Base-by-base conservation (phyloP, 1,140 invertebrate genomes). In the Campoletis sonorensis region DNA sequence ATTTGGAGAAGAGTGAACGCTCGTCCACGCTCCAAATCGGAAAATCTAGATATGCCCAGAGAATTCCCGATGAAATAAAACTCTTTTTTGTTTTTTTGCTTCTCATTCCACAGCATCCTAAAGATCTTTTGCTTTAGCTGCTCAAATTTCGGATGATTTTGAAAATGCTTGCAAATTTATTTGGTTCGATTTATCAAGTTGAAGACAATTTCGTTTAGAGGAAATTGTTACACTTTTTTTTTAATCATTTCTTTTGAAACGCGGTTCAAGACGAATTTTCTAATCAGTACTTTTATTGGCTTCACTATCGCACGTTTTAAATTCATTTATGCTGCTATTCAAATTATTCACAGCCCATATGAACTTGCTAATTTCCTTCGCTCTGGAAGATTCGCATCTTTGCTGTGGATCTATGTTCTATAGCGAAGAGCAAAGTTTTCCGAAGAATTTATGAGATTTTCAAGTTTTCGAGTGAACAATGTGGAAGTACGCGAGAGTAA, bases 291-390 rank as follows among this genome's bases (percentile, higher is more conserved):
- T 58, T 75, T 64, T 64, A 64, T 64, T 61, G 27, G 30, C 51
- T 77, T 77, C 15, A 58, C 73, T 61, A 77, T 77, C 73, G 51
- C 54, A 13, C 73, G n/a, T 37, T 61, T 77, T 77, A 77, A 77
- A 61, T 77, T 61, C 73, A 40, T 77, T 77, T 77, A 77, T 77
- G 16, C 15, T 27, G 16, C 73, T 30, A 77, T 77, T 77, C 51
- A n/a, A 77, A 77, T 77, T 77, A 77, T 77, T 77, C 26, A 77
- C 73, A 77, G 27, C 33, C 73, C 73, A 77, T 77, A 77, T 77
- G 73, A 77, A 37, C 73, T 64, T 61, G 51, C 73, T 77, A 77
- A 77, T 77, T 77, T 77, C 73, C 73, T 77, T 77, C 51, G 18
- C n/a, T 18, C 45, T 75, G 3, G 49, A 75, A 18, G 37, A 40